A percentile compares a stretch with the other conserved stretches of the same genome.
Evolutionary conservation across 2,113 vertebrate species (phyloP).

Genomic region (Dicaeum eximium): DNA sequence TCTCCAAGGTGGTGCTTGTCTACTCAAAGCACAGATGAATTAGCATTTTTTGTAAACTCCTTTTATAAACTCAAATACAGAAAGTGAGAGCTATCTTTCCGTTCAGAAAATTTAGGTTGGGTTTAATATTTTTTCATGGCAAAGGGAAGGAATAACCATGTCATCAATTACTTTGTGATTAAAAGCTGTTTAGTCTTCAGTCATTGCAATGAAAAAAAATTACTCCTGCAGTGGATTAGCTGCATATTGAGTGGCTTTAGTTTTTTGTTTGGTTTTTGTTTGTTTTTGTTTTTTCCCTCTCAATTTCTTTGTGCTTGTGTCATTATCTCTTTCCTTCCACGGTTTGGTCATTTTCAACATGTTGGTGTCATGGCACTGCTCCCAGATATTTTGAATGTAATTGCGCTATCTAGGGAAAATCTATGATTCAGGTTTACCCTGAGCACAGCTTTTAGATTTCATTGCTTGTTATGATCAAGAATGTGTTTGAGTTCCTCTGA

Average conservation of each 20-base stretch:
- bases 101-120: neutral
- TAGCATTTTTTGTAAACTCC: neutral
- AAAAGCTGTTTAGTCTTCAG: neutral
- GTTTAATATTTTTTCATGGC: neutral
- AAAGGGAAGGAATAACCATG: neutral
- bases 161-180: neutral
- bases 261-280: neutral
- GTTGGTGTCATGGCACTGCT: neutral
- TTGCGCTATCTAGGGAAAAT: neutral
- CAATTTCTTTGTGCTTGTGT: neutral
- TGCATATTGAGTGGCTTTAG: neutral
- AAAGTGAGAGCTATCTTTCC: neutral
- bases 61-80: neutral
- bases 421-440: neutral
- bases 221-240: neutral
- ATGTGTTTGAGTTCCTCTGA: neutral
- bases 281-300: neutral
- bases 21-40: neutral
- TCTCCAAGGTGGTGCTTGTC: neutral
- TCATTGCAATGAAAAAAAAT: neutral
- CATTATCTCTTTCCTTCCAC: neutral
- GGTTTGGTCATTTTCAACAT: neutral
- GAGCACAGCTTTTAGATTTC: neutral
- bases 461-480: accelerated
- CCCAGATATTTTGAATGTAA: neutral